phyloP scores from a whole-genome alignment of 2,888 invertebrate genomes.

The Drosophila longiperda region DNA sequence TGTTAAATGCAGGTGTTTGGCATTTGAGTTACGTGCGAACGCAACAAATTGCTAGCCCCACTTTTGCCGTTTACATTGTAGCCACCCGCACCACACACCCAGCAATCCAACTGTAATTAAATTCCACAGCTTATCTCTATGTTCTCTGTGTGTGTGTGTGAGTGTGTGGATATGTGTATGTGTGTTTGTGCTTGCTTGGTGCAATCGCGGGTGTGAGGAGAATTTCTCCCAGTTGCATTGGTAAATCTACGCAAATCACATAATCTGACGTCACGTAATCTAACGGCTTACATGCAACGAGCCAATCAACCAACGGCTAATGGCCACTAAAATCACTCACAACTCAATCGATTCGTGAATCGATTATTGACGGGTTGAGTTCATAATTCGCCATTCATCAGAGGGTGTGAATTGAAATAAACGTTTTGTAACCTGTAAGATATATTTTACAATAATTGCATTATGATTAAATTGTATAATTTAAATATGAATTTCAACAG shows the following conservation, averaged over 20 bases:
- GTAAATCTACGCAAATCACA: constrained; percentile 47
- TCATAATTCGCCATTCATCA: background rate
- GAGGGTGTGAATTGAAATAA: background rate
- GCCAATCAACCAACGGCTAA: constrained; percentile 13
- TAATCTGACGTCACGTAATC: constrained; percentile 53
- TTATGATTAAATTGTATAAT: no score
- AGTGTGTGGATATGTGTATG: background rate
- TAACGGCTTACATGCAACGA: constrained; percentile 54
- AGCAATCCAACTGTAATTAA: constrained; percentile 58
- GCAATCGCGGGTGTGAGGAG: background rate
- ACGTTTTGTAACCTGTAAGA: background rate
- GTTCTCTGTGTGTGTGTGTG: background rate
- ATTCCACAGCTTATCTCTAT: constrained; percentile 46
- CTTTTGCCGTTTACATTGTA: constrained; percentile 29
- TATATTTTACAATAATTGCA: background rate
- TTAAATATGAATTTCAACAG: background rate
- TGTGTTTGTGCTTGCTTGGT: no score
- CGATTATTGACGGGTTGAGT: constrained; percentile 1
- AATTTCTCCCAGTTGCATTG: constrained; percentile 1
- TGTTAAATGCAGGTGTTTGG: constrained; percentile 79
- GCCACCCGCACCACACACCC: constrained; percentile 5
- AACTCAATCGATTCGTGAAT: constrained; percentile 26
- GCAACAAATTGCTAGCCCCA: constrained; percentile 67
- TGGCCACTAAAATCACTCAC: constrained; percentile 41
- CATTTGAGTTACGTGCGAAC: constrained; percentile 75